phyloP scores from a whole-genome alignment of 2,797 vertebrate genomes.

The Florisuga fusca region DNA sequence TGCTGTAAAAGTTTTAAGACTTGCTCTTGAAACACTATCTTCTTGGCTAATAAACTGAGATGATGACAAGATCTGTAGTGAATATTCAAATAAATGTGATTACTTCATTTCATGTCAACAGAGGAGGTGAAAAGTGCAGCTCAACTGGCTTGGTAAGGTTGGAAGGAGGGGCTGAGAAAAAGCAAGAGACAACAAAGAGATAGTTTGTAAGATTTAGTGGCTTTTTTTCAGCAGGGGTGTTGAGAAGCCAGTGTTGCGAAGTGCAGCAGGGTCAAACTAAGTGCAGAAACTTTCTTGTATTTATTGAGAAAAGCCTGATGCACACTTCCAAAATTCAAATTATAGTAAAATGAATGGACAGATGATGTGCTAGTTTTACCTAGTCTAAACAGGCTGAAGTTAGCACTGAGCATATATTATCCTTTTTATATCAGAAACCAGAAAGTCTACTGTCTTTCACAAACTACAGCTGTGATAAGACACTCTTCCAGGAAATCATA shows the following conservation, averaged over 20 bases:
- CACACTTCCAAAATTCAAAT: conserved; percentile 36
- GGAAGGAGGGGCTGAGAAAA: conserved; percentile 81
- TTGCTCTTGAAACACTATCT: conserved; percentile 79
- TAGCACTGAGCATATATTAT: background rate
- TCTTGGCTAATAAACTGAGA: conserved; percentile 76
- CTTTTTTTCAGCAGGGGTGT: conserved; percentile 82
- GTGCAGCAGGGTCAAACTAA: conserved; percentile 91
- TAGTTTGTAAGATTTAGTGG: conserved; percentile 83
- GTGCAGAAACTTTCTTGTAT: conserved; percentile 84
- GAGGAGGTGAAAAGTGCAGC: conserved; percentile 85
- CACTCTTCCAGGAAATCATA: conserved; percentile 69
- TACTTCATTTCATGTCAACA: conserved; percentile 80
- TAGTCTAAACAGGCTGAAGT: conserved; percentile 17
- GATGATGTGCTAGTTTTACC: conserved; percentile 48
- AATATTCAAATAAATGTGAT: conserved; percentile 81
- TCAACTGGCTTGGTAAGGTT: conserved; percentile 76
- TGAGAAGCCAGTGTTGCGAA: conserved; percentile 81
- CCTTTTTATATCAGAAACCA: conserved; percentile 64
- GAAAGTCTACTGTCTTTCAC: conserved; percentile 67
- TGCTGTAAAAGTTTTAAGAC: conserved; percentile 78
- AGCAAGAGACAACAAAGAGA: conserved; percentile 85
- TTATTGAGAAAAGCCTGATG: conserved; percentile 53
- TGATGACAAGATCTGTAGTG: conserved; percentile 80
- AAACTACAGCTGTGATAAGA: conserved; percentile 60
- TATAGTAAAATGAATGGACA: background rate